A percentile compares a stretch with the other conserved stretches of the same genome.
These are phyloP conservation scores for Crepidodera aurea DNA, from an alignment of 2,888 invertebrate genomes.

Conservation along the genomic window DNA sequence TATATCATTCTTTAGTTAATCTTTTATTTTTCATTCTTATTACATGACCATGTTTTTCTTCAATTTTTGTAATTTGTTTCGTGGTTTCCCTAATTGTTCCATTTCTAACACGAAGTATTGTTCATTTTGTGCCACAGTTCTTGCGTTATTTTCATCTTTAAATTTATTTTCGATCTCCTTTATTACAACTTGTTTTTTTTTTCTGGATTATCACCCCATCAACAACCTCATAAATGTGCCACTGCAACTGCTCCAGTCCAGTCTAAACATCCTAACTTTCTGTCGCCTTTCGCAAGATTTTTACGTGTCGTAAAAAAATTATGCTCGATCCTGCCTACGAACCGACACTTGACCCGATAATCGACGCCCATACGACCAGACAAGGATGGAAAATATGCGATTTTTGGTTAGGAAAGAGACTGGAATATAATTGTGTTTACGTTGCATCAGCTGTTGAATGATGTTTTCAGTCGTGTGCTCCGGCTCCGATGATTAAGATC, in stretches of 20 bases:
- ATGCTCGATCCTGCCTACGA: not conserved
- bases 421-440: slow-evolving; percentile 10
- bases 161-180: too few species aligned
- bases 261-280: not conserved
- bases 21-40: too few species aligned
- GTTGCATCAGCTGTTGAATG: slow-evolving; percentile 5
- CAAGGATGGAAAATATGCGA: not conserved
- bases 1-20: too few species aligned
- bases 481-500: not conserved
- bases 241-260: not conserved
- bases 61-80: too few species aligned
- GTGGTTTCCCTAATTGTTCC: too few species aligned
- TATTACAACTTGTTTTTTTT: too few species aligned
- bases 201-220: not conserved
- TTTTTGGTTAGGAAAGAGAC: not conserved
- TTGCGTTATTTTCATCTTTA: too few species aligned
- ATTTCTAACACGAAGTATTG: too few species aligned
- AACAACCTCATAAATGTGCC: too few species aligned
- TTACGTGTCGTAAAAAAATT: not conserved
- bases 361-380: slow-evolving; percentile 3
- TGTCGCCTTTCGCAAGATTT: not conserved
- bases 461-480: not conserved
- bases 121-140: too few species aligned
- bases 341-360: slow-evolving; percentile 13
- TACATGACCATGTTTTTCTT: too few species aligned